phyloP scores from a whole-genome alignment of 2,797 vertebrate genomes.

The Prionace glauca region DNA sequence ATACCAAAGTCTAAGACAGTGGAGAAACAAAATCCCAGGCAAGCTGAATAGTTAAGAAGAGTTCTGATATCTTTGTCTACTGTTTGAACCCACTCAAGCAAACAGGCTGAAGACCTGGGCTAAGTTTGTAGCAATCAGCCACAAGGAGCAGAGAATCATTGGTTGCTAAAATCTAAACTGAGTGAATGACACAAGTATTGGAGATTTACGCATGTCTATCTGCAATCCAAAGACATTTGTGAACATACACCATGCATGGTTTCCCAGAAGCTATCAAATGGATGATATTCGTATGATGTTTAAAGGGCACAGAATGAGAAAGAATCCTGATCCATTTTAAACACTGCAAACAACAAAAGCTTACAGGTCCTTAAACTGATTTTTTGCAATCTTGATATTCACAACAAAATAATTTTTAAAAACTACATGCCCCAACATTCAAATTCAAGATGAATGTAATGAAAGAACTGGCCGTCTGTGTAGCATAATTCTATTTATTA shows the following conservation, averaged over 20 bases:
- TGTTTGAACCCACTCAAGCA: background rate
- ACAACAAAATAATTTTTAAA: background rate
- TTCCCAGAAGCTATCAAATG: background rate
- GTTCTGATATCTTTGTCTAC: background rate
- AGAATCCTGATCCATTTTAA: background rate
- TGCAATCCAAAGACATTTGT: background rate
- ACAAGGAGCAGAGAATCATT: background rate
- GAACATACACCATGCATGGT: background rate
- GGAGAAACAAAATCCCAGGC: background rate
- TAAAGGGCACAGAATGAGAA: background rate
- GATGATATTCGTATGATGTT: background rate
- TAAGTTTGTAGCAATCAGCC: background rate
- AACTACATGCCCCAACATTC: background rate
- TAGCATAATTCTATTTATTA: background rate
- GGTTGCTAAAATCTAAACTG: background rate
- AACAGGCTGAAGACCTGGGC: background rate
- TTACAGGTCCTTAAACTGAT: background rate
- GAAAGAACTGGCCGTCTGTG: background rate
- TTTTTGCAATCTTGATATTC: background rate
- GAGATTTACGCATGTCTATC: background rate
- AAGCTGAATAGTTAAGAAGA: background rate
- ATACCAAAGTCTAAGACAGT: background rate
- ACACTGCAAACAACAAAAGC: background rate
- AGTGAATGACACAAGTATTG: background rate
- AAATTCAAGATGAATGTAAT: background rate